Base-by-base conservation (phyloP, 2,113 vertebrate genomes). In the Todiramphus chloris region DNA sequence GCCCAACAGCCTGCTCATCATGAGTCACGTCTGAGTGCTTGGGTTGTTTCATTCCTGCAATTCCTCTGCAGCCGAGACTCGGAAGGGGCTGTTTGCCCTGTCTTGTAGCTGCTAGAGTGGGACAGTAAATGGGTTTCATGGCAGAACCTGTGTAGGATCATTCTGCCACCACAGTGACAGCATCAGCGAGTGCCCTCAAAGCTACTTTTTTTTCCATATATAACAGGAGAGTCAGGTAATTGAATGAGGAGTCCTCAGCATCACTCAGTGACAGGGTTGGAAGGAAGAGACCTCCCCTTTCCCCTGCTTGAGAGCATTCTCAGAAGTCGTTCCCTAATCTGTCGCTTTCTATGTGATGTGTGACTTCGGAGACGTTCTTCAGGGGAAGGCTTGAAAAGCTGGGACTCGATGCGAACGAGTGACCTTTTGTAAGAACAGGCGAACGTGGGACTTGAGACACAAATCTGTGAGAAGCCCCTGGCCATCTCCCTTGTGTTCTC, bases 1-100 rank as follows among this genome's bases (percentile, higher is more conserved):
- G 73, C 89, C 93, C 77, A 81, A 92, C 81, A 95, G 91, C 83
- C 19, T 14, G 89, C 56, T 96, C 77, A 81, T 90, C 72, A 9
- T 94, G 93, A 96, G 59, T 96, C 94, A 96, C 16, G 60, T 6
- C 86, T 74, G 63, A 56, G 31, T 15, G 67, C 72, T 80, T 0
- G 9, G 85, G 50, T 80, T 91, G 19, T 84, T 68, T 69, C 19
- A 51, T 87, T 77, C 73, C 83, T 81, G 80, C 31, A 30, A 23
- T 75, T 93, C 48, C 64, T 70, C 68, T 4, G 33, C 80, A 80
- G 68, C 20, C 81, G 55, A 58, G 44, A 21, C 20, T 20, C 58
- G 43, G 51, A 60, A 72, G 17, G 41, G 33, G 46, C 41, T 46
- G 28, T 30, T 66, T 66, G 14, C 33, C 31, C 5, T 0, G 0